phyloP scores from a whole-genome alignment of 2,888 invertebrate genomes.

The Melolontha melolontha region DNA sequence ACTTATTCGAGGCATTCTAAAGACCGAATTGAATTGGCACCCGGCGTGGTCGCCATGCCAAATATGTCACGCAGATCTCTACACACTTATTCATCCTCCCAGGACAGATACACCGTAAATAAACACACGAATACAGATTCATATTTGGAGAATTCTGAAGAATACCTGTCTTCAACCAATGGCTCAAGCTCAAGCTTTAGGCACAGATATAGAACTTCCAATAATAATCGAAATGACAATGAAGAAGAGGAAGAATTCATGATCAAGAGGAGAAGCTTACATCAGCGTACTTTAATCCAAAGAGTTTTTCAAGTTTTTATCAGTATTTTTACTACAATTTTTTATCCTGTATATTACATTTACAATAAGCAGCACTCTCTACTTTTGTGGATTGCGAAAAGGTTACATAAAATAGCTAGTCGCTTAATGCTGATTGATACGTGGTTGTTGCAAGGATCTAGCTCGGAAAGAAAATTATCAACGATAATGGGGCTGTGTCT shows the following conservation, averaged over 20 bases:
- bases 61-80: slow-evolving; percentile 88
- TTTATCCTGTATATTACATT: slow-evolving; percentile 51
- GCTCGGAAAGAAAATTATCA: slow-evolving; percentile 50
- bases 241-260: slow-evolving; percentile 14
- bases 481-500: slow-evolving; percentile 63
- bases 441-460: slow-evolving; percentile 56
- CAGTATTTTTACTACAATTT: slow-evolving; percentile 48
- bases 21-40: slow-evolving; percentile 82
- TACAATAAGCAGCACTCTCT: slow-evolving; percentile 52
- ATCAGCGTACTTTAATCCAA: background rate
- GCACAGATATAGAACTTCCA: slow-evolving; percentile 13
- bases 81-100: slow-evolving; percentile 53
- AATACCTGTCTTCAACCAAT: slow-evolving; percentile 15
- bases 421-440: slow-evolving; percentile 63
- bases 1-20: slow-evolving; percentile 88
- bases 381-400: slow-evolving; percentile 54
- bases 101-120: slow-evolving; percentile 48
- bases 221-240: slow-evolving; percentile 7
- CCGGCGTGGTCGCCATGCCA: slow-evolving; percentile 85
- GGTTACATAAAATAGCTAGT: slow-evolving; percentile 58
- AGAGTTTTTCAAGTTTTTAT: slow-evolving; percentile 45
- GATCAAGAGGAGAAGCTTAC: slow-evolving; percentile 13
- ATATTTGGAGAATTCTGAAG: slow-evolving; percentile 14
- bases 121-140: slow-evolving; percentile 59
- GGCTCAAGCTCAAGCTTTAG: slow-evolving; percentile 1